These are phyloP conservation scores for Galaxea fascicularis DNA, from an alignment of 92 coral and sea anemone species.

Conservation along the genomic window DNA sequence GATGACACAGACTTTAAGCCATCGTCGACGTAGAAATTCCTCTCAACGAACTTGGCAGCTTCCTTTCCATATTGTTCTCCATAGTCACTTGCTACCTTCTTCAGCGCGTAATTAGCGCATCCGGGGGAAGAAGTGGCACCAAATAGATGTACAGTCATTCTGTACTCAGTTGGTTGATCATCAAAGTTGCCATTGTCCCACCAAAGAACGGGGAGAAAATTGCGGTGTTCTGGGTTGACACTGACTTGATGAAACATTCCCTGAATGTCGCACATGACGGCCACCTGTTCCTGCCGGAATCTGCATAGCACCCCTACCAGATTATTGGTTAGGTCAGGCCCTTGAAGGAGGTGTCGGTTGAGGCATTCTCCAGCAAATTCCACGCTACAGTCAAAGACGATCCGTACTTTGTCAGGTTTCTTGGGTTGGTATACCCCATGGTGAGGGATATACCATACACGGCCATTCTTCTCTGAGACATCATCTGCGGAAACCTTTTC, in stretches of 20 bases:
- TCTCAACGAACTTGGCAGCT: no score
- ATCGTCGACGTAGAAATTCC: constrained; percentile 7
- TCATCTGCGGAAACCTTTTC: no score
- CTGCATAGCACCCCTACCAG: not conserved
- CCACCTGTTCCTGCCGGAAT: not conserved
- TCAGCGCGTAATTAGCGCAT: not conserved
- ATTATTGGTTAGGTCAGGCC: not conserved
- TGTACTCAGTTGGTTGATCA: no score
- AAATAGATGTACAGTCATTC: no score
- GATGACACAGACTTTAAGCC: constrained; percentile 23
- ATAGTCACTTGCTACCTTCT: not conserved
- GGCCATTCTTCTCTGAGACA: no score
- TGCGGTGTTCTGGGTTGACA: no score
- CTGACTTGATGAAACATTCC: no score
- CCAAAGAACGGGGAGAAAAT: no score
- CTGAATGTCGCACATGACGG: not conserved
- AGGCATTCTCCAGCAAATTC: constrained; percentile 6
- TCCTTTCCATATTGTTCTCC: not conserved
- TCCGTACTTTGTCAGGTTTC: no score
- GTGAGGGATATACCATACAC: no score
- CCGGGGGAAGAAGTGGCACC: not conserved
- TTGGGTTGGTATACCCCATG: no score
- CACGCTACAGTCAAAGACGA: not conserved
- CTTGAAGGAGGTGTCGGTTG: not conserved
- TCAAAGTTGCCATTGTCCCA: no score